Evolutionary conservation across 2,888 invertebrate species (phyloP).

Genomic region (Cryptus armator): DNA sequence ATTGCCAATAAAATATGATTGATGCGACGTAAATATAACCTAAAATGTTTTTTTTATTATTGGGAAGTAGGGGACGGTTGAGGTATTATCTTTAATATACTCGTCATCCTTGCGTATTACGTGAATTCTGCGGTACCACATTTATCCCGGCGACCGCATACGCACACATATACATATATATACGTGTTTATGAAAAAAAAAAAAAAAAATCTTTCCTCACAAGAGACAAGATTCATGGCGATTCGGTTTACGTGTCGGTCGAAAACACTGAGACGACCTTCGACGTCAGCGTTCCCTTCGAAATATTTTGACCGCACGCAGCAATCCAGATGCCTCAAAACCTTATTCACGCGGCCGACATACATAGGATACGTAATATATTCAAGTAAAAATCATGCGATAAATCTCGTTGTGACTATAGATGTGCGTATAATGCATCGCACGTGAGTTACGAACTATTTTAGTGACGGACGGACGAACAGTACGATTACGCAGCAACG

Average conservation of each 20-base stretch:
- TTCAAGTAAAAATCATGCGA: background rate
- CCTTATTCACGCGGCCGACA: background rate
- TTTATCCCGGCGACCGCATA: background rate
- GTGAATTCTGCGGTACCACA: background rate
- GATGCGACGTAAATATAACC: background rate
- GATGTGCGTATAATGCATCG: background rate
- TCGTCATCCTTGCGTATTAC: background rate
- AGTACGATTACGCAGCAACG: slow-evolving; percentile 62
- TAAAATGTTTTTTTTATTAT: too few relatives aligned
- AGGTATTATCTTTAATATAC: background rate
- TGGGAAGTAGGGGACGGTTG: too few relatives aligned
- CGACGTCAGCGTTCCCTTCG: slow-evolving; percentile 6
- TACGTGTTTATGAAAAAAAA: background rate
- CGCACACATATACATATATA: background rate
- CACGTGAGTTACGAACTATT: slow-evolving; percentile 3
- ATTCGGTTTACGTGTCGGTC: slow-evolving; percentile 30
- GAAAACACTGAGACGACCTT: slow-evolving; percentile 25
- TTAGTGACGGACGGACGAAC: slow-evolving; percentile 57
- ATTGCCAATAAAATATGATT: background rate
- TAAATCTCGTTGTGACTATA: background rate
- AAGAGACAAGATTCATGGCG: slow-evolving; percentile 15
- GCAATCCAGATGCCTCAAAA: background rate
- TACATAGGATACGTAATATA: background rate
- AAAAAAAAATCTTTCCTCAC: slow-evolving; percentile 28
- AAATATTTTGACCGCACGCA: slow-evolving; percentile 4